Conservation (phyloP, 2,888 invertebrate genomes). For the Synanthedon andrenaeformis region DNA sequence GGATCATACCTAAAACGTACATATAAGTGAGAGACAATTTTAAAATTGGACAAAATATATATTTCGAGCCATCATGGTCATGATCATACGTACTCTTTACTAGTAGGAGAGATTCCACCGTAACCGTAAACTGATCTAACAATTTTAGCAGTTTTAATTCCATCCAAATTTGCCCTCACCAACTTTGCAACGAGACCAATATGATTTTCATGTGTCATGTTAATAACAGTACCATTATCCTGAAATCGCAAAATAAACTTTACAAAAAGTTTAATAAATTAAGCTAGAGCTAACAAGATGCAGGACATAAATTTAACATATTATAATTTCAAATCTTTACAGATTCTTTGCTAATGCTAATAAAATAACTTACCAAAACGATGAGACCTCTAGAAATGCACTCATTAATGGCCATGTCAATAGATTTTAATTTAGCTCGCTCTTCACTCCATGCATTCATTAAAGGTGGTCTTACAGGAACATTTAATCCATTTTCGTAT, state of each 20-base stretch:
- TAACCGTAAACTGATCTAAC: slow-evolving; percentile 45
- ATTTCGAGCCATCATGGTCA: not conserved
- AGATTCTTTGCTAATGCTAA: not conserved
- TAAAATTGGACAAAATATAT: too few relatives aligned
- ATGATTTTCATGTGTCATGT: slow-evolving; percentile 44
- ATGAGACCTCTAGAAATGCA: slow-evolving; percentile 46
- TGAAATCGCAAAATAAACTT: slow-evolving; percentile 14
- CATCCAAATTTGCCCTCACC: slow-evolving; percentile 48
- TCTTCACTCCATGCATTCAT: slow-evolving; percentile 29
- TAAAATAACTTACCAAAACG: slow-evolving; percentile 33
- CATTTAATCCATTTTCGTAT: slow-evolving; percentile 52
- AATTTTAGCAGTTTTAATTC: slow-evolving; percentile 36
- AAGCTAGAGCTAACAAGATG: too few relatives aligned
- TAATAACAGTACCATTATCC: slow-evolving; percentile 42
- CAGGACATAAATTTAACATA: too few relatives aligned
- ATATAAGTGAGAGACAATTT: not conserved
- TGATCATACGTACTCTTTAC: not conserved
- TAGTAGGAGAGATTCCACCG: slow-evolving; percentile 16
- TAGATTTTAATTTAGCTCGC: slow-evolving; percentile 33
- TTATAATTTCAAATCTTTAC: too few relatives aligned
- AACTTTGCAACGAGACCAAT: slow-evolving; percentile 42
- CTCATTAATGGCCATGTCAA: slow-evolving; percentile 51
- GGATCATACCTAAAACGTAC: slow-evolving; percentile 42
- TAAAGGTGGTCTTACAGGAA: slow-evolving; percentile 36
- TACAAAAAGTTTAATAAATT: too few relatives aligned